Evolutionary conservation across 2,113 vertebrate genomes (phyloP).

Genomic region (Damaliscus lunatus): DNA sequence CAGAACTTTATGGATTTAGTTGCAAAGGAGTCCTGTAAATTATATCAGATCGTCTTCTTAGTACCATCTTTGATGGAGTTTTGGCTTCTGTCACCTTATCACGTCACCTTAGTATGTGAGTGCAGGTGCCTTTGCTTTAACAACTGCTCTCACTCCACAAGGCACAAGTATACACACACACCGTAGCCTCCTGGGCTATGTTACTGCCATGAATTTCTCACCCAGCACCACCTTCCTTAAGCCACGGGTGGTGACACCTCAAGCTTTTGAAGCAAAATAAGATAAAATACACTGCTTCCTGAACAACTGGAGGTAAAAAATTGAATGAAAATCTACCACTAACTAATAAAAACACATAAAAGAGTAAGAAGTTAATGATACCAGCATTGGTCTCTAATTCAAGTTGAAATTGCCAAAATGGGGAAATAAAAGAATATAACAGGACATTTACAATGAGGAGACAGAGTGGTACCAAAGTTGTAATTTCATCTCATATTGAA

Average conservation of each 20-base stretch:
- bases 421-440: background rate
- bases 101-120: background rate
- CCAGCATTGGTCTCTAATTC: background rate
- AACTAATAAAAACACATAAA: background rate
- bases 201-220: background rate
- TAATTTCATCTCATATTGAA: background rate
- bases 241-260: background rate
- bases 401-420: background rate
- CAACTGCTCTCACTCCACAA: background rate
- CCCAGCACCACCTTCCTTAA: background rate
- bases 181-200: background rate
- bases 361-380: background rate
- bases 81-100: background rate
- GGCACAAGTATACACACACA: background rate
- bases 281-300: background rate
- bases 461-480: rapidly evolving
- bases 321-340: background rate
- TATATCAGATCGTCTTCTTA: background rate
- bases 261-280: background rate
- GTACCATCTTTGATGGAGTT: background rate
- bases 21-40: background rate
- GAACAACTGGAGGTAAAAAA: background rate
- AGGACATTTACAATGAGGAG: background rate
- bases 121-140: background rate
- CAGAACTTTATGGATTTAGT: background rate